These are phyloP conservation scores for Holcopasites calliopsidis DNA, from an alignment of 1,140 invertebrate genomes.

Conservation along the genomic window DNA sequence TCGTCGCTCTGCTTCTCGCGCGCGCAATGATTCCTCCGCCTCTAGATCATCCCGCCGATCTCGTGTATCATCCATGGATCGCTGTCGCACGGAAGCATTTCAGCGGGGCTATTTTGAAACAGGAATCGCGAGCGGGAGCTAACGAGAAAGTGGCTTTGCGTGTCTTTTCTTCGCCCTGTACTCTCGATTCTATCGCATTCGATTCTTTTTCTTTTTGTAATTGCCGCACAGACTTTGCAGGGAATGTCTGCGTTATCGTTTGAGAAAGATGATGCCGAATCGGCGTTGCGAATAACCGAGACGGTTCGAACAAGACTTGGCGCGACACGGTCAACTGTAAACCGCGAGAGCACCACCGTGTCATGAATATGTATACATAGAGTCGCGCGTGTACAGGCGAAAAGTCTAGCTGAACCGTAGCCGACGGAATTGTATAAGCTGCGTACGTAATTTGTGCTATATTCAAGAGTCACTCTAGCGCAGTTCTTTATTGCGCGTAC, in stretches of 20 bases:
- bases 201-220: not conserved
- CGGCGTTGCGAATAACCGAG: not conserved
- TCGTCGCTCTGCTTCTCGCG: slow-evolving; percentile 52
- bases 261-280: not conserved
- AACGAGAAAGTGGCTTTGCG: slow-evolving; percentile 23
- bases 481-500: not conserved
- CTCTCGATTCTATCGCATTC: not conserved
- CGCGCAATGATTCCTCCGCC: not conserved
- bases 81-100: slow-evolving; percentile 30
- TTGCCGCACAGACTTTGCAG: not conserved
- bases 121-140: not conserved
- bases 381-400: slow-evolving; percentile 1
- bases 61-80: slow-evolving; percentile 31
- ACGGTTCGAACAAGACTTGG: not conserved
- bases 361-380: not conserved
- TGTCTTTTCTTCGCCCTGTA: not conserved
- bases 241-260: not conserved
- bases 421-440: slow-evolving; percentile 1
- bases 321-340: slow-evolving; percentile 9
- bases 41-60: slow-evolving; percentile 18
- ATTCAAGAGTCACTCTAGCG: slow-evolving; percentile 23
- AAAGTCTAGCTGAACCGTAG: not conserved
- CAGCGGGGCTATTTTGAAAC: slow-evolving; percentile 11
- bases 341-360: slow-evolving; percentile 5
- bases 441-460: slow-evolving; percentile 40